Evolutionary conservation across 2,888 invertebrate species (phyloP).

Genomic region (Salpingus planirostris): DNA sequence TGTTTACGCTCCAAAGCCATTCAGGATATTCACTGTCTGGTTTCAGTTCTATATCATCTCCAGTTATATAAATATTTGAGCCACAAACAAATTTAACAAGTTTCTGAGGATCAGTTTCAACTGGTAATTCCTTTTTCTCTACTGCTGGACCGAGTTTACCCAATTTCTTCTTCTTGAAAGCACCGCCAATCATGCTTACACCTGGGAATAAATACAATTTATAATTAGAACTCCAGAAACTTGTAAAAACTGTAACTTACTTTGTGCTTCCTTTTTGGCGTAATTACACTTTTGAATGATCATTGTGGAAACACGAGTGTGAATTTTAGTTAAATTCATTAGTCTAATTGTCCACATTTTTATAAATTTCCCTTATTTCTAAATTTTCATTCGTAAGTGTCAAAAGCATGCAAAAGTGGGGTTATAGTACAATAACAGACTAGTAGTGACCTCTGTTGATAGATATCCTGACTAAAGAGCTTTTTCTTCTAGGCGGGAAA

Average conservation of each 20-base stretch:
- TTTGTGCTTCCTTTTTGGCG: conserved; percentile 29
- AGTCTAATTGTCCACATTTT: too few relatives aligned
- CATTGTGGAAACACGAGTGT: too few relatives aligned
- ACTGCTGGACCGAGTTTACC: conserved; percentile 53
- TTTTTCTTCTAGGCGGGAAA: too few relatives aligned
- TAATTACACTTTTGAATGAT: too few relatives aligned
- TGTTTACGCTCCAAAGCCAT: conserved; percentile 78
- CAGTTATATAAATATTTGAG: conserved; percentile 50
- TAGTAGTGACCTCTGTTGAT: too few relatives aligned
- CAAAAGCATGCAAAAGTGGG: too few relatives aligned
- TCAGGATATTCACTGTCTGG: conserved; percentile 80
- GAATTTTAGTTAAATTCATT: too few relatives aligned
- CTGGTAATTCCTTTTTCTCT: conserved; percentile 67
- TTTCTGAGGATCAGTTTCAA: conserved; percentile 74
- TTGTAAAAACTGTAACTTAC: conserved; percentile 17
- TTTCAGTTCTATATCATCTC: conserved; percentile 59
- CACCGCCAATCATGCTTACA: conserved; percentile 37
- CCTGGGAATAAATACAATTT: conserved; percentile 21
- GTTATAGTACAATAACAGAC: too few relatives aligned
- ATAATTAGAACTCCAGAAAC: conserved; percentile 1
- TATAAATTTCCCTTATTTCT: too few relatives aligned
- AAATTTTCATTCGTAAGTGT: too few relatives aligned
- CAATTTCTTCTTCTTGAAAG: conserved; percentile 51
- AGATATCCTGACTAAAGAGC: too few relatives aligned
- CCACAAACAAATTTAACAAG: conserved; percentile 76